These are phyloP conservation scores for Dissostichus mawsoni DNA, from an alignment of 2,113 vertebrate genomes.

Conservation along the genomic window DNA sequence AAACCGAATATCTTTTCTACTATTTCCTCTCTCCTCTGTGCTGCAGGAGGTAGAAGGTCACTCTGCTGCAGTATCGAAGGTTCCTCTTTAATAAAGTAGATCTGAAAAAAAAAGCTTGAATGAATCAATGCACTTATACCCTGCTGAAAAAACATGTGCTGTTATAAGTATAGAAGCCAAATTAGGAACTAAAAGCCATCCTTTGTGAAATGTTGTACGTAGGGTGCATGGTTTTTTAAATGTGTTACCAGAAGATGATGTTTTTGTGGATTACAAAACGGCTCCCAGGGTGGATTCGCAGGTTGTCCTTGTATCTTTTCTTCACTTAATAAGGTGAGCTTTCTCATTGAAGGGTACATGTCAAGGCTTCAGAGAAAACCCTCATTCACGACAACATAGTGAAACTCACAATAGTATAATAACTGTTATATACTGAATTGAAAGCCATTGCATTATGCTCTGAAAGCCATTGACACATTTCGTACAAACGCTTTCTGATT, in stretches of 20 bases:
- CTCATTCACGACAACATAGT: background rate
- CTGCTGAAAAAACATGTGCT: background rate
- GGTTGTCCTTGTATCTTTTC: background rate
- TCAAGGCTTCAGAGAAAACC: background rate
- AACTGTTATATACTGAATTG: background rate
- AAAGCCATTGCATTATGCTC: background rate
- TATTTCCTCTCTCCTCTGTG: constrained; percentile 22
- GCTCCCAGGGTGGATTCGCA: background rate
- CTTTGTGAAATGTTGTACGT: background rate
- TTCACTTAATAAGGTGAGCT: background rate
- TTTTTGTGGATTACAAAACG: background rate
- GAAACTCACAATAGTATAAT: background rate
- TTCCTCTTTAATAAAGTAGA: constrained; percentile 47
- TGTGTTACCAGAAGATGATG: background rate
- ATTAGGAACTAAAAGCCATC: background rate
- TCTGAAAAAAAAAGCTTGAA: constrained; percentile 33
- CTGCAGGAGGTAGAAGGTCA: constrained; percentile 58
- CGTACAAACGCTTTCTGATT: constrained; percentile 5
- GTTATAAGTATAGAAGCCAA: constrained; percentile 27
- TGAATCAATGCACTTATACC: constrained; percentile 29
- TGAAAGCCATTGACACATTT: background rate
- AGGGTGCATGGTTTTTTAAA: background rate
- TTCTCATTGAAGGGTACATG: too few relatives aligned
- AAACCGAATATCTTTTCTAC: constrained; percentile 55
- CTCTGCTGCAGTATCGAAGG: background rate